Base-by-base conservation (phyloP, 1,140 invertebrate genomes). In the Drosophila arawakana region DNA sequence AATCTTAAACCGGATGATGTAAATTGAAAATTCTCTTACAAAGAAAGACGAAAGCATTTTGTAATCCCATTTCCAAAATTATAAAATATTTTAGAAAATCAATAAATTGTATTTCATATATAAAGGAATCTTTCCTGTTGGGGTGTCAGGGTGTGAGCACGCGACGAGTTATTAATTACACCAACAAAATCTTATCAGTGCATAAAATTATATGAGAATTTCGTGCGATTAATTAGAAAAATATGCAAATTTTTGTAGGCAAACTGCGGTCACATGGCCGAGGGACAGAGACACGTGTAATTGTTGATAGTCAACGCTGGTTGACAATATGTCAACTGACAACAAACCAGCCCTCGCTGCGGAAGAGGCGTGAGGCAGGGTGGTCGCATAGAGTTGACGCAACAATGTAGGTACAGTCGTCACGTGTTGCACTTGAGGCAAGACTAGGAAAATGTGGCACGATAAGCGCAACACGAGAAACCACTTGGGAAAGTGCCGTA, bases 251-350 rank as follows among this genome's bases (percentile, higher is more conserved):
- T 88, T 77, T 61, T 25, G 7, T 39, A 50, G 34, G 39, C 7
- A 10, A 52, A 41, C 65, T 44, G 63, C 52, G 80, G 77, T 81
- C 72, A 55, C 70, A 82, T 60, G 52, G 60, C 66, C 66, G 43
- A 41, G 49, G 80, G 80, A 83, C 83, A 39, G 61, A 71, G 83
- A 88, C 83, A 88, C 83, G 83, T 88, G 83, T 88, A 88, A 88
- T 81, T 89, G 83, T 84, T 89, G 83, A 78, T 88, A 83, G 80
- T 67, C 72, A 37, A 62, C 76, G 79, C 55, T 65, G 83, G 59
- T 88, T 80, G 77, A 89, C 83, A 88, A 89, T 88, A 88, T 88
- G 83, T 88, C 83, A 88, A 78, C 39, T 82, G 83, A 89, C 83
- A 83, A 50, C 69, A 69, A 77, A 62, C 67, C 67, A 67, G 46